Conservation (phyloP, 2,113 vertebrate genomes). For the Anguilla rostrata region DNA sequence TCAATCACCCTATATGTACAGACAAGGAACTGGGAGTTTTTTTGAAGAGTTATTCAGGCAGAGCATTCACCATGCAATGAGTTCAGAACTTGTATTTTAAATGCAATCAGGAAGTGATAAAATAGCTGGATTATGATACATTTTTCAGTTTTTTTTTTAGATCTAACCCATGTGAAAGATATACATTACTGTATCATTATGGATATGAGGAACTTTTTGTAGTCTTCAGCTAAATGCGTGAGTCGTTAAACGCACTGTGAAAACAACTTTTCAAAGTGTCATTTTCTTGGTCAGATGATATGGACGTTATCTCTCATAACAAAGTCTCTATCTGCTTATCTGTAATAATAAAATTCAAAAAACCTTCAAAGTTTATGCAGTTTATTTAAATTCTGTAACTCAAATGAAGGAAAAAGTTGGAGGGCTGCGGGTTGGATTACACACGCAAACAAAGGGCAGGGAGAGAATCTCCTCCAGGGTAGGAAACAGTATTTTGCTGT, state of each 20-base stretch:
- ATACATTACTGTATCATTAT: too few relatives aligned
- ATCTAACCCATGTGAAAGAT: neutral
- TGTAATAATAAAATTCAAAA: neutral
- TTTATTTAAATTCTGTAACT: neutral
- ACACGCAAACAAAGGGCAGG: neutral
- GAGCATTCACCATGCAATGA: too few relatives aligned
- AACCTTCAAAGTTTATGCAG: neutral
- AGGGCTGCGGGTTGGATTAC: neutral
- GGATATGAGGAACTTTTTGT: too few relatives aligned
- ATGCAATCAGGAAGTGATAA: neutral
- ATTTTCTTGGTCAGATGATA: neutral
- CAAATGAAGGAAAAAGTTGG: neutral
- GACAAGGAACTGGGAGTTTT: neutral
- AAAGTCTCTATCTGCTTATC: neutral
- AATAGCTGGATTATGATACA: neutral
- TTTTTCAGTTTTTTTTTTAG: neutral
- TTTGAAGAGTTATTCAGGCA: too few relatives aligned
- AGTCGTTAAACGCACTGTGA: neutral
- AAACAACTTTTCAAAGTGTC: neutral
- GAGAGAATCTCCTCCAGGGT: neutral
- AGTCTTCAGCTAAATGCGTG: too few relatives aligned
- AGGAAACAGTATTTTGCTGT: neutral
- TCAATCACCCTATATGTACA: neutral
- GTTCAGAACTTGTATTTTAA: neutral
- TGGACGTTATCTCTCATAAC: neutral